Evolutionary conservation across 1,140 invertebrate species (phyloP).

Genomic region (Octopus sinensis): DNA sequence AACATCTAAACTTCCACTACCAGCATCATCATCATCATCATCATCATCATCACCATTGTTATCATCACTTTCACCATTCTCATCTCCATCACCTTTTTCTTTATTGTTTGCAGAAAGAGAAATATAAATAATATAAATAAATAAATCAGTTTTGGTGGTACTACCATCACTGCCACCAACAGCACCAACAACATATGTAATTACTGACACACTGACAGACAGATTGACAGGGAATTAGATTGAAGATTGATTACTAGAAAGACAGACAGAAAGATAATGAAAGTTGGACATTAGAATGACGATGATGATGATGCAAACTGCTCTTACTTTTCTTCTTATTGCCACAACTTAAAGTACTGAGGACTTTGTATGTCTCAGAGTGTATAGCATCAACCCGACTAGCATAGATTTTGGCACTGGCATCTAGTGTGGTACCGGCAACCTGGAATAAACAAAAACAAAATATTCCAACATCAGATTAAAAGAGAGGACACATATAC

Average conservation of each 20-base stretch:
- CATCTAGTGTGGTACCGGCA: slow-evolving; percentile 76
- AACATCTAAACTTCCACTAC: slow-evolving; percentile 4
- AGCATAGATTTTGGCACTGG: slow-evolving; percentile 79
- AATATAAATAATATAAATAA: background rate
- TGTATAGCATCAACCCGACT: slow-evolving; percentile 77
- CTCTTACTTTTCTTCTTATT: slow-evolving; percentile 49
- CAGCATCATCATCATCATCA: slow-evolving; percentile 21
- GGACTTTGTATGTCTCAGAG: slow-evolving; percentile 73
- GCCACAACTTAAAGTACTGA: slow-evolving; percentile 64
- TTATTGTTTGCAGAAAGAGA: background rate
- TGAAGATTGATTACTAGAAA: no score
- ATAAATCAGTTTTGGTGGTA: background rate
- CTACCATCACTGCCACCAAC: no score
- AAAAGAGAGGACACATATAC: no score
- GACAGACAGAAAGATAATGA: no score
- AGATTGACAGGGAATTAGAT: no score
- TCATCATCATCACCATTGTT: slow-evolving; percentile 24
- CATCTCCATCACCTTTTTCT: slow-evolving; percentile 21
- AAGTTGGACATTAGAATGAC: no score
- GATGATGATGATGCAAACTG: background rate
- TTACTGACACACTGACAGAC: no score
- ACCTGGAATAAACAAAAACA: slow-evolving; percentile 58
- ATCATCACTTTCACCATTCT: slow-evolving; percentile 18
- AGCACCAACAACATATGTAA: no score
- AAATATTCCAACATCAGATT: no score